Conservation (phyloP, 1,140 invertebrate species). For the Drosophila burlai region DNA sequence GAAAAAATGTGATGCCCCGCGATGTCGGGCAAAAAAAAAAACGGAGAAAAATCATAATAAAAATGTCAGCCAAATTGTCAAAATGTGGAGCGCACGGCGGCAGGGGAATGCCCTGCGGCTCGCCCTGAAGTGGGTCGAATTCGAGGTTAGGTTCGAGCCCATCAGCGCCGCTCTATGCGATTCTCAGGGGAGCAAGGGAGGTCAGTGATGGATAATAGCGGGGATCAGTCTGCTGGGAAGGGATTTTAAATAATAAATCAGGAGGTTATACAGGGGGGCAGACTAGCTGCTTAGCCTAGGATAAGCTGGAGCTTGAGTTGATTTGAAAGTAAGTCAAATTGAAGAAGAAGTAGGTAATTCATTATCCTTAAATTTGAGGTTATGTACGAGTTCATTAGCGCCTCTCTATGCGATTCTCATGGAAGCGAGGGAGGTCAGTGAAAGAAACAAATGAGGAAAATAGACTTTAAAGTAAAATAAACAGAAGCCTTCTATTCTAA, state of each 20-base stretch:
- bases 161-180: conserved; percentile 13
- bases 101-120: conserved; percentile 25
- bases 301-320: neutral
- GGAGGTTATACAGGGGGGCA: neutral
- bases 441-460: neutral
- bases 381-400: neutral
- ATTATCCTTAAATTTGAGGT: neutral
- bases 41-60: conserved; percentile 46
- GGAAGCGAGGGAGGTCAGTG: neutral
- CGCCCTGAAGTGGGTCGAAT: conserved; percentile 20
- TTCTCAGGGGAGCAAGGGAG: conserved; percentile 18
- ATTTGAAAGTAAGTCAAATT: neutral
- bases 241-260: conserved; percentile 1
- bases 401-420: conserved; percentile 14
- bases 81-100: conserved; percentile 51
- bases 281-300: neutral
- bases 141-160: conserved; percentile 16
- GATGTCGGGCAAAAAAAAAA: conserved; percentile 38
- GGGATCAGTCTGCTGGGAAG: neutral
- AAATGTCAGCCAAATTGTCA: conserved; percentile 77
- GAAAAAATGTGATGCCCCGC: conserved; percentile 18
- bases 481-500: neutral
- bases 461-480: neutral
- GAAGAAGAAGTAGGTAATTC: neutral
- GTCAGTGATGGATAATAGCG: conserved; percentile 14